Evolutionary conservation across 1,140 invertebrate species (phyloP).

Genomic region (Drosophila grimshawi): DNA sequence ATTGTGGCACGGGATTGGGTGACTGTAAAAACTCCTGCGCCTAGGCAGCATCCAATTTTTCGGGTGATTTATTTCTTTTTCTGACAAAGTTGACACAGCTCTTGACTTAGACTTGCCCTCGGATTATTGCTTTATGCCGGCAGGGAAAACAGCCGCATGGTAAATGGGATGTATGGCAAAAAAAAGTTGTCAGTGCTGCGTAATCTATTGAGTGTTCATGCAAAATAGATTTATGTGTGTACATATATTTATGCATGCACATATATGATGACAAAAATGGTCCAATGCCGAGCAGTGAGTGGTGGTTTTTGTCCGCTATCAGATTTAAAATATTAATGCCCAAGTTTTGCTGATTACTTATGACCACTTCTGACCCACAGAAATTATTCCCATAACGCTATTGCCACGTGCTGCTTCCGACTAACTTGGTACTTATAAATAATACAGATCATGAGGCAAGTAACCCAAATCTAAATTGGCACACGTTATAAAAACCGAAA

Average conservation of each 20-base stretch:
- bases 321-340: conserved; percentile 17
- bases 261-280: conserved; percentile 18
- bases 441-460: conserved; percentile 60
- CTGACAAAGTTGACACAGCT: conserved; percentile 72
- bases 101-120: conserved; percentile 57
- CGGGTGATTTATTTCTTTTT: conserved; percentile 73
- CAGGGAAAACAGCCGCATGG: conserved; percentile 8
- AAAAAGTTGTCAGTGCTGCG: conserved; percentile 58
- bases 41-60: conserved; percentile 53
- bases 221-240: conserved; percentile 66
- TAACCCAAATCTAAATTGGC: conserved; percentile 43
- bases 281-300: background rate
- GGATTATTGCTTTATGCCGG: conserved; percentile 43
- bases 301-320: background rate
- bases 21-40: background rate
- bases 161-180: conserved; percentile 18
- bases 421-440: conserved; percentile 64
- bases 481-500: conserved; percentile 10
- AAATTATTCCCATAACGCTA: background rate
- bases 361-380: background rate
- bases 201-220: conserved; percentile 66
- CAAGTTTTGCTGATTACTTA: conserved; percentile 50
- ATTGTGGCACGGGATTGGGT: conserved; percentile 39
- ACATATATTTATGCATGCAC: conserved; percentile 22
- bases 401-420: conserved; percentile 51